Percentiles rank a stretch among this genome's conserved stretches.
Evolutionary conservation across 1,140 invertebrate species (phyloP).

Genomic region (Pararge aegeria): DNA sequence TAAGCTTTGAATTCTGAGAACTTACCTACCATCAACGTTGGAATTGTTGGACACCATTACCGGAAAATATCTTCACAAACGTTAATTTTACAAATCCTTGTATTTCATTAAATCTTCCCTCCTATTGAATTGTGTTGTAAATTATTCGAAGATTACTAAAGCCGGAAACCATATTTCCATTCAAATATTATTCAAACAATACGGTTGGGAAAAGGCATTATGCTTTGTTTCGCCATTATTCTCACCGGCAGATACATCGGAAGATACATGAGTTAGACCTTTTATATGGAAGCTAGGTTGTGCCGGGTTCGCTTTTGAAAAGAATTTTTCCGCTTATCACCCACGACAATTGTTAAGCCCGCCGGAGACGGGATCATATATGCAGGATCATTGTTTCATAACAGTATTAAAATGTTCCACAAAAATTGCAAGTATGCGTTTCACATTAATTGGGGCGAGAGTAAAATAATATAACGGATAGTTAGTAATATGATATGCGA

Average conservation of each 20-base stretch:
- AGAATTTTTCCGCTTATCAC: conserved; percentile 64
- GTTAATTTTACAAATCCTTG: too few species aligned
- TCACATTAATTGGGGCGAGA: not conserved
- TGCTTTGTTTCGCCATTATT: conserved; percentile 12
- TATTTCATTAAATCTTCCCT: not conserved
- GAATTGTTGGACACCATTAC: too few species aligned
- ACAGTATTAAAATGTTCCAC: conserved; percentile 8
- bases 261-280: conserved; percentile 18
- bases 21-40: too few species aligned
- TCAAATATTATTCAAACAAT: conserved; percentile 6
- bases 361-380: conserved; percentile 16
- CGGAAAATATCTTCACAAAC: too few species aligned
- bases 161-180: conserved; percentile 6
- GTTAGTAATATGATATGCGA: not conserved
- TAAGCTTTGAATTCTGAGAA: too few species aligned
- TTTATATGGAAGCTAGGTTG: conserved; percentile 7
- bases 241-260: not conserved
- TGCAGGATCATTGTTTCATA: conserved; percentile 31
- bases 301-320: conserved; percentile 37
- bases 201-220: conserved; percentile 4
- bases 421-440: not conserved
- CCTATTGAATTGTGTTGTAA: not conserved
- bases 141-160: not conserved
- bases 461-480: not conserved
- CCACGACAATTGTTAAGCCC: conserved; percentile 48